Conservation (phyloP, 1,140 invertebrate species). For the Drusus annulatus region DNA sequence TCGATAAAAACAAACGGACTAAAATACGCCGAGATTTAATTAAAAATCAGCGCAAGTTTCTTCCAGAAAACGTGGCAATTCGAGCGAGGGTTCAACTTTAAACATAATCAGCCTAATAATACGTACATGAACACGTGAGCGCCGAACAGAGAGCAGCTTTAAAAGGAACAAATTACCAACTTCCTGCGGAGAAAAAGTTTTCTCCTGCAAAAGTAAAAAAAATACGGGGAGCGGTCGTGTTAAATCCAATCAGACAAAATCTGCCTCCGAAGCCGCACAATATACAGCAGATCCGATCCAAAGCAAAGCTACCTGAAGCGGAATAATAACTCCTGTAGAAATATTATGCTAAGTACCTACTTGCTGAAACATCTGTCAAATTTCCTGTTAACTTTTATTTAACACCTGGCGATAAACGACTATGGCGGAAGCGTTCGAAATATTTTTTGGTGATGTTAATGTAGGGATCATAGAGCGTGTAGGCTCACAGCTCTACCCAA, state of each 20-base stretch:
- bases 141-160: neutral
- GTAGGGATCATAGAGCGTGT: too few relatives aligned
- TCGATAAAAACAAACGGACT: too few relatives aligned
- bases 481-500: too few relatives aligned
- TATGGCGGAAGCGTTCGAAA: neutral
- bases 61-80: neutral
- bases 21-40: neutral
- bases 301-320: constrained; percentile 1
- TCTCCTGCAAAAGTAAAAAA: neutral
- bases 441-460: too few relatives aligned
- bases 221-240: constrained; percentile 11
- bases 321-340: constrained; percentile 1
- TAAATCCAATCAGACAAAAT: constrained; percentile 37
- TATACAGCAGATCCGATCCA: neutral
- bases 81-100: neutral
- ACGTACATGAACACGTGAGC: neutral
- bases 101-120: neutral
- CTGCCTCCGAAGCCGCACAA: constrained; percentile 31
- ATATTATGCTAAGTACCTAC: neutral
- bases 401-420: constrained; percentile 9
- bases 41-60: neutral
- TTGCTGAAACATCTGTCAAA: constrained; percentile 26
- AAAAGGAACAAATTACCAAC: constrained; percentile 30
- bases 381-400: constrained; percentile 11
- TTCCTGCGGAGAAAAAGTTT: constrained; percentile 12